phyloP scores from a whole-genome alignment of 2,888 invertebrate genomes.

The Tetragonula carbonaria region DNA sequence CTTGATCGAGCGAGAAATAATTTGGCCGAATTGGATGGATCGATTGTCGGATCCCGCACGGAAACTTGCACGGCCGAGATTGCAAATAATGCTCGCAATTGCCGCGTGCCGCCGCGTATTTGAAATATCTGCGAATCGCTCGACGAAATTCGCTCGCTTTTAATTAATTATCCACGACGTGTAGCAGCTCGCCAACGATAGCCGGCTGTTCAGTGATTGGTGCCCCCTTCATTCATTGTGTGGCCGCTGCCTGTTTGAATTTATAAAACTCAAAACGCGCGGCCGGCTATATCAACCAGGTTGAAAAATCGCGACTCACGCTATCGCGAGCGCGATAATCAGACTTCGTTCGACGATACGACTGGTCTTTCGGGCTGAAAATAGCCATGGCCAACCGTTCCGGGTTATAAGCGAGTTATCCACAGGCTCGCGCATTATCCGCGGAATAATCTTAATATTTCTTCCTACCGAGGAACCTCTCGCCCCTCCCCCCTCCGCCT shows the following conservation, averaged over 20 bases:
- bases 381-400: neutral
- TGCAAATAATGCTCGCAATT: constrained; percentile 47
- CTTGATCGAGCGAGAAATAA: neutral
- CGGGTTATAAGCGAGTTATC: no score
- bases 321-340: constrained; percentile 21
- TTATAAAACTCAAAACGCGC: constrained; percentile 2
- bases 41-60: neutral
- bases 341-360: neutral
- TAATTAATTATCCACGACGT: constrained; percentile 39
- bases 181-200: neutral
- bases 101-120: constrained; percentile 4
- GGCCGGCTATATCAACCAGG: neutral
- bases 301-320: constrained; percentile 28
- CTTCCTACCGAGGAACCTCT: neutral
- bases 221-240: no score
- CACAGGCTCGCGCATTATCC: constrained; percentile 11
- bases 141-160: constrained; percentile 19
- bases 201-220: no score
- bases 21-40: constrained; percentile 8
- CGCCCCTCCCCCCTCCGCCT: neutral
- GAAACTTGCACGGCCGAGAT: neutral
- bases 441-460: constrained; percentile 22
- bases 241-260: neutral
- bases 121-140: constrained; percentile 22
- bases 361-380: neutral